Conservation (phyloP, 2,888 invertebrate species). For the Troglohyphantes excavatus region DNA sequence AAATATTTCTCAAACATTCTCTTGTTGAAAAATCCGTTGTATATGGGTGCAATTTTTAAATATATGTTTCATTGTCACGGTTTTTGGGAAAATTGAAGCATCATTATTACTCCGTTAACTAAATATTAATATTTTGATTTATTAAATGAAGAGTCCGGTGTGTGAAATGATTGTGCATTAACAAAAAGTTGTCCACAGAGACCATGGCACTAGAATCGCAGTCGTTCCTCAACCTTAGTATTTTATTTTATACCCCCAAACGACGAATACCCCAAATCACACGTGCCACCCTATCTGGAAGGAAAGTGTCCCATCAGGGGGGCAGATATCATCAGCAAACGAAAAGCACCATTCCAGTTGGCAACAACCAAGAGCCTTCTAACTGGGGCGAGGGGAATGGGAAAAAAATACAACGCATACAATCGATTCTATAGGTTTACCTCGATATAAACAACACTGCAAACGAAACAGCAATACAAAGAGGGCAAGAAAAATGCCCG, state of each 20-base stretch:
- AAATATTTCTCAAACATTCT: no score
- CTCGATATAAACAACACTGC: slow-evolving; percentile 14
- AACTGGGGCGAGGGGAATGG: background rate
- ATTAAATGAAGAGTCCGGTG: no score
- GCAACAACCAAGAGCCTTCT: background rate
- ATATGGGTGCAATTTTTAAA: no score
- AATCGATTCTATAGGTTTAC: slow-evolving; percentile 28
- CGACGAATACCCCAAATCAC: background rate
- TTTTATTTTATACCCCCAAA: slow-evolving; percentile 25
- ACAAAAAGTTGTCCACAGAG: no score
- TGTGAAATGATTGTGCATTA: no score
- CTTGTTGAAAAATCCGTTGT: no score
- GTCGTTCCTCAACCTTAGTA: slow-evolving; percentile 4
- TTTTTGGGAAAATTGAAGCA: no score
- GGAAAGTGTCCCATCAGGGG: slow-evolving; percentile 43
- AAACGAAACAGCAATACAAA: slow-evolving; percentile 8
- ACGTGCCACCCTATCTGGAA: slow-evolving; percentile 4
- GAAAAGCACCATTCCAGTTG: slow-evolving; percentile 25
- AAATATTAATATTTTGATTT: no score
- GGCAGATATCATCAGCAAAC: slow-evolving; percentile 45
- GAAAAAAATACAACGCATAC: slow-evolving; percentile 12
- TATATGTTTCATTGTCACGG: no score
- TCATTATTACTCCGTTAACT: no score
- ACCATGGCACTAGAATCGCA: slow-evolving; percentile 11
- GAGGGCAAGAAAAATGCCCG: slow-evolving; percentile 27